Percentiles rank a stretch among this genome's conserved stretches.
Conservation (phyloP, 2,113 vertebrate species). For the Numenius arquata region DNA sequence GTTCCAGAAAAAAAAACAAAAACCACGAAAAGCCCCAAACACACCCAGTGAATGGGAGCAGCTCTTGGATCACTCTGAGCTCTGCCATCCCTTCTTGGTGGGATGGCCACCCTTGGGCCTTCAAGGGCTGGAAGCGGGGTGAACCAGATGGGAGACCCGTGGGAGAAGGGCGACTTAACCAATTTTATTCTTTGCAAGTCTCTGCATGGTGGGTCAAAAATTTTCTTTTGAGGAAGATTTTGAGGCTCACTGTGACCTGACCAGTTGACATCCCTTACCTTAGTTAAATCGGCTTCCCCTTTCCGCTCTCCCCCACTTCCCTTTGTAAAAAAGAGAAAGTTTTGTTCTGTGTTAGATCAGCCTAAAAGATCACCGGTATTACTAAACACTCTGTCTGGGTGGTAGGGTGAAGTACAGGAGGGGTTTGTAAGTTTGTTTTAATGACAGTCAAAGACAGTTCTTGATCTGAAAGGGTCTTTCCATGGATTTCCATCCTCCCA, state of each 20-base stretch:
- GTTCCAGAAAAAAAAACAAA: neutral
- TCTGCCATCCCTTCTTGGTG: accelerated
- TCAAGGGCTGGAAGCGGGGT: neutral
- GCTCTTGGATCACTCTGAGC: accelerated
- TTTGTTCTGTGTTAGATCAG: neutral
- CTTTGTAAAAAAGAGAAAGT: neutral
- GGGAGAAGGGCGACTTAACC: neutral
- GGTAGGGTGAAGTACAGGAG: neutral
- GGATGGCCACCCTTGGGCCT: neutral
- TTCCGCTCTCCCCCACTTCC: accelerated
- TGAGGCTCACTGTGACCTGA: accelerated
- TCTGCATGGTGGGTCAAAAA: neutral
- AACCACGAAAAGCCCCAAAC: neutral
- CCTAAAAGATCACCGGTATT: neutral
- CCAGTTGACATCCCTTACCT: neutral
- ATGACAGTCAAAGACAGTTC: neutral
- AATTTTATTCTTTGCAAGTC: neutral
- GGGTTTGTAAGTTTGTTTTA: neutral
- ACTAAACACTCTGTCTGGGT: neutral
- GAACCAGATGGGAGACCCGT: neutral
- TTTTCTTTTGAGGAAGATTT: neutral
- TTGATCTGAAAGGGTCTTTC: neutral
- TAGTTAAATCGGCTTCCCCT: neutral
- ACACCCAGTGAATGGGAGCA: neutral
- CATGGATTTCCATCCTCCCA: neutral